phyloP scores from a whole-genome alignment of 2,888 invertebrate species.

The Resseliella maxima region DNA sequence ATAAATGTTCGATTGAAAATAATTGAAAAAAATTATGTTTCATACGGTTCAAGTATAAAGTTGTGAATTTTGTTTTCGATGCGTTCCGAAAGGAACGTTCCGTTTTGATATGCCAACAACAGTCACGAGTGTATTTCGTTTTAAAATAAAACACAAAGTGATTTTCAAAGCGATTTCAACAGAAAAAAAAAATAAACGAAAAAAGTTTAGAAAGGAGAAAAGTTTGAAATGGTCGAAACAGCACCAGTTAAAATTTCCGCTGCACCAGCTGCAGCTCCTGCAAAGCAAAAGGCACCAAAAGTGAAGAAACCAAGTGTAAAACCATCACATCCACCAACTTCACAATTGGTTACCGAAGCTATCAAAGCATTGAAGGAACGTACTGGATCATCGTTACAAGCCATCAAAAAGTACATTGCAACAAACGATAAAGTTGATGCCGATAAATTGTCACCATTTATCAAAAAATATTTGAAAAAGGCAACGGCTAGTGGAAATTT shows the following conservation, averaged over 20 bases:
- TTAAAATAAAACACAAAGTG: not conserved
- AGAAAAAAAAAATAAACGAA: no score
- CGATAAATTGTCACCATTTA: conserved; percentile 71
- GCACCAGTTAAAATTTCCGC: conserved; percentile 60
- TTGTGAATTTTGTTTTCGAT: not conserved
- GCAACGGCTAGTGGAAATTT: conserved; percentile 71
- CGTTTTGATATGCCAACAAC: not conserved
- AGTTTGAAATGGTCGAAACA: not conserved
- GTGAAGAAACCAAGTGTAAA: conserved; percentile 65
- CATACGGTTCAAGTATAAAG: not conserved
- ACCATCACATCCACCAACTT: conserved; percentile 69
- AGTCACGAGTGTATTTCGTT: not conserved
- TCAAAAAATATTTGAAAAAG: conserved; percentile 72
- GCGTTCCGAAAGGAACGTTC: conserved; percentile 30
- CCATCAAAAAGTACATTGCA: conserved; percentile 72
- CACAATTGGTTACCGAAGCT: conserved; percentile 72
- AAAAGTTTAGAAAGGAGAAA: not conserved
- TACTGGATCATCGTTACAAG: conserved; percentile 71
- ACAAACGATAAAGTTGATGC: conserved; percentile 72
- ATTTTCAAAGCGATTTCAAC: not conserved
- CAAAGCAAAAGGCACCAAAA: conserved; percentile 58
- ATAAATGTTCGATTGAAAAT: not conserved
- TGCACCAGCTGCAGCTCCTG: conserved; percentile 58
- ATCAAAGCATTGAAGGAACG: conserved; percentile 70
- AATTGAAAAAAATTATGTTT: not conserved